These are phyloP conservation scores for Thalassoma bifasciatum DNA, from an alignment of 2,113 vertebrate species.

Conservation along the genomic window DNA sequence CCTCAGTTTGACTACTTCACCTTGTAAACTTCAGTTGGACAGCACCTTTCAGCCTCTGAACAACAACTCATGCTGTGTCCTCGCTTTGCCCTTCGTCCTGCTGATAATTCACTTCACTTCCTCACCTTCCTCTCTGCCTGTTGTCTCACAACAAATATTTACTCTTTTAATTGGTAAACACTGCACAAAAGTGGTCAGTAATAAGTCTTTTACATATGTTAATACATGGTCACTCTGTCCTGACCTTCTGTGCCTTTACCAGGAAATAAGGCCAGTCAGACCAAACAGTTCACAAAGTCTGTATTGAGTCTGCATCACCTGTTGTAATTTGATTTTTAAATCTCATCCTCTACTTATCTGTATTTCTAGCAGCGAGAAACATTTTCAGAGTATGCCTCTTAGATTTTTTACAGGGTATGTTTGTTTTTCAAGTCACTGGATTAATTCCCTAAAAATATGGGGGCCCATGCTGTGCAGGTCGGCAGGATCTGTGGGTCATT, in stretches of 20 bases:
- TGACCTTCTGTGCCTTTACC: background rate
- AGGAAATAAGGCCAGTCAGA: background rate
- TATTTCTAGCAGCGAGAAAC: background rate
- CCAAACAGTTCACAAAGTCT: background rate
- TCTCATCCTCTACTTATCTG: too few relatives aligned
- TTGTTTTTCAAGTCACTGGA: constrained; percentile 4
- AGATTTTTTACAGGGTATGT: background rate
- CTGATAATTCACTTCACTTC: too few relatives aligned
- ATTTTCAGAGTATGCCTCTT: background rate
- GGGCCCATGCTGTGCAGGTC: constrained; percentile 11
- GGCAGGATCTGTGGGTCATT: background rate
- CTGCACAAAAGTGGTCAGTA: too few relatives aligned
- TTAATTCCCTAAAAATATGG: constrained; percentile 5
- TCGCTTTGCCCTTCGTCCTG: too few relatives aligned
- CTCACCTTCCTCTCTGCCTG: too few relatives aligned
- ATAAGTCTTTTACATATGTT: background rate
- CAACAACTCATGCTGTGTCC: too few relatives aligned
- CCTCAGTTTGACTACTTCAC: background rate
- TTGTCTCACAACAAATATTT: too few relatives aligned
- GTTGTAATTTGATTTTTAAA: background rate
- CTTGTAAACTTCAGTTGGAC: too few relatives aligned
- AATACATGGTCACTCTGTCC: background rate
- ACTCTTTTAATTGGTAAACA: too few relatives aligned
- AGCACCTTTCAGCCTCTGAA: too few relatives aligned
- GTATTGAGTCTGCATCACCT: background rate